phyloP scores from a whole-genome alignment of 92 coral and sea anemone genomes.

The Anthopleura xanthogrammica region DNA sequence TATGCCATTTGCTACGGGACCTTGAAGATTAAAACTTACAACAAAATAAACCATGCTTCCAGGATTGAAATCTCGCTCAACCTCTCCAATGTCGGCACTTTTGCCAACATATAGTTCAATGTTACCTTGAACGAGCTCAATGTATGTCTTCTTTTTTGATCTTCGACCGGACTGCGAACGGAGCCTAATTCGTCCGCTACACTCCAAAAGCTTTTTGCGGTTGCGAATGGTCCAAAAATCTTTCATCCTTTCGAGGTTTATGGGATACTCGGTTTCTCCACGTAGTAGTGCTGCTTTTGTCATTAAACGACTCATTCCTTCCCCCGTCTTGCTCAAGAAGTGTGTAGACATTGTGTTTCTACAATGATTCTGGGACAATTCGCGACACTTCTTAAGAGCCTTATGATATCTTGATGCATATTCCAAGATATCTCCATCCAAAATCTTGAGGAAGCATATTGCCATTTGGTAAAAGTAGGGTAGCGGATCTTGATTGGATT shows the following conservation, averaged over 20 bases:
- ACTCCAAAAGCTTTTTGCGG: constrained; percentile 76
- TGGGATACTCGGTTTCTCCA: constrained; percentile 58
- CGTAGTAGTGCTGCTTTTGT: constrained; percentile 54
- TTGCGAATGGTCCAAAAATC: constrained; percentile 7
- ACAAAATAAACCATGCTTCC: constrained; percentile 86
- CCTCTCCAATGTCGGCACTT: constrained; percentile 74
- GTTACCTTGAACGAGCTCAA: constrained; percentile 74
- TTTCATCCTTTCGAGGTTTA: constrained; percentile 16
- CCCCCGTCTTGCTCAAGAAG: constrained; percentile 62
- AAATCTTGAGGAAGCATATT: constrained; percentile 64
- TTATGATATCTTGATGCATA: constrained; percentile 48
- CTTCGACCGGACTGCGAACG: constrained; percentile 37
- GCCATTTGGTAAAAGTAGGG: constrained; percentile 82
- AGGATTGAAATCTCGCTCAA: constrained; percentile 56
- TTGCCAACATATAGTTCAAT: constrained; percentile 84
- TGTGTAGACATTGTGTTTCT: constrained; percentile 53
- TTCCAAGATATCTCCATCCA: constrained; percentile 64
- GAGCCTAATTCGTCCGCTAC: constrained; percentile 68
- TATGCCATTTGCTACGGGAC: constrained; percentile 86
- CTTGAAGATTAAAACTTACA: constrained; percentile 76
- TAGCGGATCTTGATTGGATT: constrained; percentile 53
- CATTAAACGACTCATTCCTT: constrained; percentile 76
- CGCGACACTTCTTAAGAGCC: constrained; percentile 57
- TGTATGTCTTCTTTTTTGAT: constrained; percentile 47
- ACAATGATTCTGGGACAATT: constrained; percentile 68